Evolutionary conservation across 2,888 invertebrate genomes (phyloP).

Genomic region (Cylloceria caligata): DNA sequence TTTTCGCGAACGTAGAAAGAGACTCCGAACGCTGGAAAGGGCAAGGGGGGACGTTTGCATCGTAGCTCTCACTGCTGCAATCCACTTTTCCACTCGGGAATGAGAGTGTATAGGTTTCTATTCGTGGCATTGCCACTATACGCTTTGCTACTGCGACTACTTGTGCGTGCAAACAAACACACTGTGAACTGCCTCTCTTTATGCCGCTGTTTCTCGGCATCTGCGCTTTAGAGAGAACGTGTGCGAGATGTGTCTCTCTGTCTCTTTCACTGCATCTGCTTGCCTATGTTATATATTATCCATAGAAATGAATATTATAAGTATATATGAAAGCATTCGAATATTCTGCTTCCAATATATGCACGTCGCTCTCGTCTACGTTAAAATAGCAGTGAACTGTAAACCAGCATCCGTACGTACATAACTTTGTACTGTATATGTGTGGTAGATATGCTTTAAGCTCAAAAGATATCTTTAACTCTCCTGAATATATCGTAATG

Average conservation of each 20-base stretch:
- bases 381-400: slow-evolving; percentile 8
- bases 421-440: neutral
- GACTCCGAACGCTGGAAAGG: slow-evolving; percentile 5
- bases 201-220: slow-evolving; percentile 27
- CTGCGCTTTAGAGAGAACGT: neutral
- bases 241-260: slow-evolving; percentile 43
- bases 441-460: neutral
- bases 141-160: slow-evolving; percentile 38
- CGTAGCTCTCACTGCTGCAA: slow-evolving; percentile 54
- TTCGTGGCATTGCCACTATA: slow-evolving; percentile 25
- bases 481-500: neutral
- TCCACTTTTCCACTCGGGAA: slow-evolving; percentile 60
- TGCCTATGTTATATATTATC: slow-evolving; percentile 1
- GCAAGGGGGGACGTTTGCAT: neutral
- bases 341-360: slow-evolving; percentile 33
- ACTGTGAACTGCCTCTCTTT: slow-evolving; percentile 27
- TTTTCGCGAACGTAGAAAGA: slow-evolving; percentile 52
- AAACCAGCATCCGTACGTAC: neutral
- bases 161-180: slow-evolving; percentile 53
- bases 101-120: slow-evolving; percentile 46
- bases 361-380: slow-evolving; percentile 20
- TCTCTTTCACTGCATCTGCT: slow-evolving; percentile 25
- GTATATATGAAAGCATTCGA: slow-evolving; percentile 17
- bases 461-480: neutral
- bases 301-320: slow-evolving; percentile 36